Evolutionary conservation across 2,888 invertebrate species (phyloP).

Genomic region (Meloe dianella): DNA sequence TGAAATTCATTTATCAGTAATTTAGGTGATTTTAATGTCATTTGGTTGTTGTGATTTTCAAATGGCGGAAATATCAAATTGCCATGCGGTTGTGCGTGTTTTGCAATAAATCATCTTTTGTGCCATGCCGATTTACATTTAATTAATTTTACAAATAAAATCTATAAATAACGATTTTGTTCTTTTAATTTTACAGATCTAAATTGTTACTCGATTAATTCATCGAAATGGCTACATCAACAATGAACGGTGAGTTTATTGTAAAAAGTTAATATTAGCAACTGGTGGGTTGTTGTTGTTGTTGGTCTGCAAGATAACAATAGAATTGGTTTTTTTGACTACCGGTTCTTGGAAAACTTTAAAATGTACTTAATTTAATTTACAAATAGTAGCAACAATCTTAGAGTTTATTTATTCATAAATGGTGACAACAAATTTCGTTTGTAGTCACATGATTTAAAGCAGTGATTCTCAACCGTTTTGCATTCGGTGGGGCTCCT

Average conservation of each 20-base stretch:
- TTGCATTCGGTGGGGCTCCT: no score
- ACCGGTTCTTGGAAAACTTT: no score
- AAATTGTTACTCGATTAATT: background rate
- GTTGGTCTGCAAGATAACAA: no score
- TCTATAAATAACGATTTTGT: background rate
- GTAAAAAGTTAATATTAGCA: background rate
- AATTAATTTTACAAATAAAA: background rate
- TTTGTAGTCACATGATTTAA: no score
- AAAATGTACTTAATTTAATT: no score
- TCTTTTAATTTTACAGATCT: background rate
- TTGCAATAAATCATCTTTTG: background rate
- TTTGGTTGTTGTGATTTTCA: background rate
- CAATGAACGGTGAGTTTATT: background rate
- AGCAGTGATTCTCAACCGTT: no score
- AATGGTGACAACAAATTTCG: no score
- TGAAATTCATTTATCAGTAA: no score
- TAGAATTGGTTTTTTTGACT: background rate
- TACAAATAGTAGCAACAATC: no score
- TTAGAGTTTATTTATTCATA: no score
- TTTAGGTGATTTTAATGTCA: background rate
- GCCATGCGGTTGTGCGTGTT: background rate
- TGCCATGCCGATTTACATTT: background rate
- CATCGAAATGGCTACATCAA: background rate
- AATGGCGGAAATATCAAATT: background rate
- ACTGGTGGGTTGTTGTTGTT: background rate